Evolutionary conservation across 2,797 vertebrate genomes (phyloP).

Genomic region (Acrossocheilus wenchowensis): DNA sequence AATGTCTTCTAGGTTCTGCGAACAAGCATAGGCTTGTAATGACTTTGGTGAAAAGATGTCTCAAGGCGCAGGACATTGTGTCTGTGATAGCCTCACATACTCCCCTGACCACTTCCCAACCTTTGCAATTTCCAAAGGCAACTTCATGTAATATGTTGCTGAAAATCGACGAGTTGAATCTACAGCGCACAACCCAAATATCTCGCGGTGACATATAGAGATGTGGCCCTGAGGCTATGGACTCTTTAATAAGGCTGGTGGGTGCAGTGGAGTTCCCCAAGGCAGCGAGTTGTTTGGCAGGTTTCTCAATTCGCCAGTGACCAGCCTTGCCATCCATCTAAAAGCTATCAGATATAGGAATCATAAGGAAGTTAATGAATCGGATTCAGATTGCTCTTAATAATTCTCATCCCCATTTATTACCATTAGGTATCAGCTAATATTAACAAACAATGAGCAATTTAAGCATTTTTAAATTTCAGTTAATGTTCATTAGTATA

Average conservation of each 20-base stretch:
- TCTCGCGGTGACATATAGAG: slow-evolving; percentile 25
- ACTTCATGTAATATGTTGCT: slow-evolving; percentile 32
- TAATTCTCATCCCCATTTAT: background rate
- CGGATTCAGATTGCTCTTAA: background rate
- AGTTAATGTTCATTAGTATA: background rate
- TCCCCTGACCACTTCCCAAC: slow-evolving; percentile 16
- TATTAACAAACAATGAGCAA: background rate
- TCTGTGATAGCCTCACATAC: slow-evolving; percentile 13
- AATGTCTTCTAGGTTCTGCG: background rate
- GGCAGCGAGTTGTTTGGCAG: slow-evolving; percentile 16
- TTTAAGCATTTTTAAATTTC: background rate
- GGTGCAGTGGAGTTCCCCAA: slow-evolving; percentile 20
- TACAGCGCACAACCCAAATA: slow-evolving; percentile 33
- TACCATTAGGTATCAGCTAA: background rate
- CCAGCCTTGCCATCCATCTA: slow-evolving; percentile 5
- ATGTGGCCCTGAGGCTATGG: slow-evolving; percentile 6
- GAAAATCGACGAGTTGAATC: slow-evolving; percentile 12
- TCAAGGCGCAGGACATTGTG: slow-evolving; percentile 6
- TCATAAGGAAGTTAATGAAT: background rate
- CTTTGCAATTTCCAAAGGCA: slow-evolving; percentile 33
- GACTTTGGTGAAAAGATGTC: slow-evolving; percentile 22
- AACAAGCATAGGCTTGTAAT: slow-evolving; percentile 24
- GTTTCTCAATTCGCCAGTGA: slow-evolving; percentile 29
- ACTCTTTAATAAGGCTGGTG: slow-evolving; percentile 48
- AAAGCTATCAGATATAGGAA: background rate